These are phyloP conservation scores for Sarcophaga bullata DNA, from an alignment of 1,140 invertebrate genomes.

Conservation along the genomic window DNA sequence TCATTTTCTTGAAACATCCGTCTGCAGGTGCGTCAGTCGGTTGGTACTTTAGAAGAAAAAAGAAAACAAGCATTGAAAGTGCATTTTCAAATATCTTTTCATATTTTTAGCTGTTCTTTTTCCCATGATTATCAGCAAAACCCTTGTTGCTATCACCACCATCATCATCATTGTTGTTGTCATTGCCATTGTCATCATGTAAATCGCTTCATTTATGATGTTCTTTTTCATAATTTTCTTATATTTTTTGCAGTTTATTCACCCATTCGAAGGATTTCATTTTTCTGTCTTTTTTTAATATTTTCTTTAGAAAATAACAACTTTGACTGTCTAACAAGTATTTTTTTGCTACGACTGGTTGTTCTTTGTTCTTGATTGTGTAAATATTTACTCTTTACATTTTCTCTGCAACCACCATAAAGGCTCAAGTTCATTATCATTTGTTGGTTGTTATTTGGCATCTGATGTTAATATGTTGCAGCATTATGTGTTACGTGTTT, in stretches of 20 bases:
- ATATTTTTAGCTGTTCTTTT: not conserved
- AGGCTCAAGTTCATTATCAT: conserved; percentile 29
- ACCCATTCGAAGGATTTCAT: conserved; percentile 13
- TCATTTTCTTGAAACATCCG: too few relatives aligned
- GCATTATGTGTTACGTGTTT: too few relatives aligned
- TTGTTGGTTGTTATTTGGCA: not conserved
- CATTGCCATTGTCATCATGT: not conserved
- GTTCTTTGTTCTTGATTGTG: conserved; percentile 13
- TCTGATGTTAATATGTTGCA: not conserved
- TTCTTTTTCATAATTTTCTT: not conserved
- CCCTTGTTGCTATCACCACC: not conserved
- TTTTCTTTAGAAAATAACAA: conserved; percentile 5
- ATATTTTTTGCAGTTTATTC: conserved; percentile 15
- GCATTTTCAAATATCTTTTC: not conserved
- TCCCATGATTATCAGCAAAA: not conserved
- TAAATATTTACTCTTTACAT: conserved; percentile 32
- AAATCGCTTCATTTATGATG: not conserved
- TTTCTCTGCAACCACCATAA: not conserved
- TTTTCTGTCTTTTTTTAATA: not conserved
- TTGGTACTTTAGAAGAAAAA: not conserved
- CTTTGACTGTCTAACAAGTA: too few relatives aligned
- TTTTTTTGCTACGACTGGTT: not conserved
- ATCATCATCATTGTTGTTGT: conserved; percentile 1
- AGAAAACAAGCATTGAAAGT: not conserved
- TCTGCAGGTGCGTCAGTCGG: too few relatives aligned